Percentiles rank a stretch among this genome's conserved stretches.
Evolutionary conservation across 2,113 vertebrate species (phyloP).

Genomic region (Mormyrus lacerda): DNA sequence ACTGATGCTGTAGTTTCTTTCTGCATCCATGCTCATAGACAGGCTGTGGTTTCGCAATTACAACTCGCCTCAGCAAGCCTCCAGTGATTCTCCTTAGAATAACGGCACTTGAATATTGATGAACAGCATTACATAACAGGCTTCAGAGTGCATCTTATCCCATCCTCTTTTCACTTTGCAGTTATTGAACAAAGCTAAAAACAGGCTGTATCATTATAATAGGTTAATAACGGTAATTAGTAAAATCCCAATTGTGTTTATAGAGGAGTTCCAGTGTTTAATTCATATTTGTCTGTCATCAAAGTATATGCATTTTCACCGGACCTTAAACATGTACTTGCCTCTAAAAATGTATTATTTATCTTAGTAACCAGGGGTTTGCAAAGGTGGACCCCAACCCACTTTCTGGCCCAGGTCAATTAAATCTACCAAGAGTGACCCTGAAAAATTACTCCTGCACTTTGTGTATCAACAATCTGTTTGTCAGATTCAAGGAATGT

Average conservation of each 20-base stretch:
- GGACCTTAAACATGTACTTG: background rate
- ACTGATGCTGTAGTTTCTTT: background rate
- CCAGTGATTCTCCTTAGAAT: conserved; percentile 22
- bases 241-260: background rate
- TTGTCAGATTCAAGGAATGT: background rate
- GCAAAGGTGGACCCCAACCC: background rate
- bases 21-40: background rate
- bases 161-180: background rate
- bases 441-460: background rate
- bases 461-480: background rate
- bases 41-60: background rate
- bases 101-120: conserved; percentile 37
- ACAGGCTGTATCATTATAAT: background rate
- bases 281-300: background rate
- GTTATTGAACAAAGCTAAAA: background rate
- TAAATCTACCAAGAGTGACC: background rate
- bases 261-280: background rate
- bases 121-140: conserved; percentile 31
- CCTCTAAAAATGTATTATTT: background rate
- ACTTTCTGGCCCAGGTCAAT: background rate
- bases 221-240: background rate
- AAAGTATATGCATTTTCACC: background rate
- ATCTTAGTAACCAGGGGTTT: background rate
- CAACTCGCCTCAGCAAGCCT: background rate
- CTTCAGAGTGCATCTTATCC: conserved; percentile 16